Evolutionary conservation across 2,888 invertebrate species (phyloP), one percentile per base, ranked within the genome.

Genomic region (Brachypalpus laphriformis): DNA sequence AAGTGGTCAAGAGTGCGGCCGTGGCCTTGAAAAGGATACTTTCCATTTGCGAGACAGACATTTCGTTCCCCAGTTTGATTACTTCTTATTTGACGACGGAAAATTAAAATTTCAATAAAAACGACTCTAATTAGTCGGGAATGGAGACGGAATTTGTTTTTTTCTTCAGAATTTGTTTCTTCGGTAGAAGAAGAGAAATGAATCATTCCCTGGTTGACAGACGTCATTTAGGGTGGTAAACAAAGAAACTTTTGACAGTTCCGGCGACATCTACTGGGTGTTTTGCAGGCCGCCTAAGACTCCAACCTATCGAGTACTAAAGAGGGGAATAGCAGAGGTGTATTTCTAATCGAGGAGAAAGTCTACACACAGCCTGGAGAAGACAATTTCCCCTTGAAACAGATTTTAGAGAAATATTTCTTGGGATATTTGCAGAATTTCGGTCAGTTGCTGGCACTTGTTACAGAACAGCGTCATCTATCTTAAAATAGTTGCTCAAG

Each of bases 11-110:
- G 2, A 25, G 25, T 2, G 11, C 4, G 18, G 14, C 9, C 9
- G 34, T 34, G 7, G 34, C 9, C 74, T 68, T 49, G 37, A 82
- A 83, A 83, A 83, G 83, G 83, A 80, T 80, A 83, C 83, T 83
- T 83, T 83, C 83, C 83, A 83, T 83, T 42, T 74, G 74, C 68
- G 83, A 78, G 57, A 70, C 83, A 80, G 83, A 83, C 83, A 83
- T 83, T 37, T 83, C 83, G 83, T 83, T 83, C 56, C 83, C 83
- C 83, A 83, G 83, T 83, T 80, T 83, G 83, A 83, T 28, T 31
- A 7, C 14, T 74, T 78, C 20, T 34, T 22, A 2, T 1, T 40
- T 6, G 4, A 59, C 56, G 45, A 45, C 18, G 34, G 25, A 51
- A 37, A 40, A 40, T n/a, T n/a, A n/a, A 9, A 37, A n/a, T 61